Base-by-base conservation (phyloP, 2,888 invertebrate genomes). In the Subacronicta megacephala region DNA sequence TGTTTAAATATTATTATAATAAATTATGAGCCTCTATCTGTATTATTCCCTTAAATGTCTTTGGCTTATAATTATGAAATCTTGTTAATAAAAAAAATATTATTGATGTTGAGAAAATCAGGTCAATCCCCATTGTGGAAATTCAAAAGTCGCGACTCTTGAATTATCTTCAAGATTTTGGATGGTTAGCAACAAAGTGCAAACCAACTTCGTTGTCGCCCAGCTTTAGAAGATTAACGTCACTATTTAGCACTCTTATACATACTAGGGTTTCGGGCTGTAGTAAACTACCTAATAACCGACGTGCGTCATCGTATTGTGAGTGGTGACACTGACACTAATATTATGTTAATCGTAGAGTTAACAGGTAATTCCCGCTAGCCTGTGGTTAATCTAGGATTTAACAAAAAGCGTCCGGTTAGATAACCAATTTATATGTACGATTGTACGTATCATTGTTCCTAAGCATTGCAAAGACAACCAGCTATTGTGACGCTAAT, bases 171-270 rank as follows among this genome's bases (percentile, higher is more conserved):
- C 31, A 43, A 56, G 71, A 64, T 10, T 16, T 50, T 10, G 31
- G 12, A 15, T 62, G 42, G 36, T 75, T 74, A 64, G 43, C 62
- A 45, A 50, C 26, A 17, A 59, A 51, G 50, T 61, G 73, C 37
- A 37, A 69, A 61, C 44, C 15, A 45, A 33, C 35, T 15, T 29
- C 46, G 20, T 46, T 50, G 31, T 43, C 53, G 47, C 47, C 40
- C 42, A 26, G 38, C 10, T 17, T 71, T 66, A 73, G 56, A 49
- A 63, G n/a, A 44, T 43, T 41, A 31, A 29, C 29, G 54, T 74
- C 62, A 41, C 68, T 61, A 74, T 71, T 70, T 65, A 56, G 56
- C 55, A 54, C 45, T 51, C 60, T 75, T 59, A 62, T 56, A 62
- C 49, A 49, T 57, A 52, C 50, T 51, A 61, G 45, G 53, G 44